Base-by-base conservation (phyloP, 2,113 vertebrate species). In the Lampris incognitus region DNA sequence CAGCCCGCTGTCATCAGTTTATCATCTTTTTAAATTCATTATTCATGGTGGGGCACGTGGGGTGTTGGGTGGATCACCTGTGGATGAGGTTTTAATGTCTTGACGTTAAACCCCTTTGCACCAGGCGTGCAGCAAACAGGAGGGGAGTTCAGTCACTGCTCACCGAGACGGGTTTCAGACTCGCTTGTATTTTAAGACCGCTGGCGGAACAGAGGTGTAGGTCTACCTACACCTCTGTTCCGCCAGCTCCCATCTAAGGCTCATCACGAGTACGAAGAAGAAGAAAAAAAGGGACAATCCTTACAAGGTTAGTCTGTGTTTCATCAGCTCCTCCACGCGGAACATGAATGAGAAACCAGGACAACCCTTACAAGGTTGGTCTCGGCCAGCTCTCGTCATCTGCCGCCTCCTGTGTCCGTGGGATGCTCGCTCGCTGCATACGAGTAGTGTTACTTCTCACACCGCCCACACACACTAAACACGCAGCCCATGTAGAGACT, bases 311-410 rank as follows among this genome's bases (percentile, higher is more conserved):
- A 24, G 24, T 24, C 24, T 24, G 24, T 24, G 24, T 24, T 24
- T 24, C 48, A 49, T 37, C 48, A 10, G 9, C 10, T 37, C 1
- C n/a, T 24, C 24, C 24, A 3, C 8, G 13, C 57, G 40, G 48
- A 38, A 61, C n/a, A 85, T 84, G 72, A 87, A 90, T 89, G 78
- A 64, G 80, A 91, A 92, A 84, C 73, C 78, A 24, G 37, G 11
- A 50, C 48, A 58, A 40, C 75, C 64, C 54, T 39, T 56, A 62
- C 8, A 1, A 9, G 38, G 42, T 60, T 48, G 66, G 62, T 80
- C 49, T 37, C n/a, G 49, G n/a, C 39, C 38, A 41, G 70, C 42
- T 79, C 36, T 37, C 13, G 52, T 77, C 63, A 70, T 39, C 64
- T 40, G 69, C 40, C 78, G 59, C 79, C 67, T 76, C 57, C 46